phyloP scores from a whole-genome alignment of 2,797 vertebrate genomes.

The Arnoldichthys spilopterus region DNA sequence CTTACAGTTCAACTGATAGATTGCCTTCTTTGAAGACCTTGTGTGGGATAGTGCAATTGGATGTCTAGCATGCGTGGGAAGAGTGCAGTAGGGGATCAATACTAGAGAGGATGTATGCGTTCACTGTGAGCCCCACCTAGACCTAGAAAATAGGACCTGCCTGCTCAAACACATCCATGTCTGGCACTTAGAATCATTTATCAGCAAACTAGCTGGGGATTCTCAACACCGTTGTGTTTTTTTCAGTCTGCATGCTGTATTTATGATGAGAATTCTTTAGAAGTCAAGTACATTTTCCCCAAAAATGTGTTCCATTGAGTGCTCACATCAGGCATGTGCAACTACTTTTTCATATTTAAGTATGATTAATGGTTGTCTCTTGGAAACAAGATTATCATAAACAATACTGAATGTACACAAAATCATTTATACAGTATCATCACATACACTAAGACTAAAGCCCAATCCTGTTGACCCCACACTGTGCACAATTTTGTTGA shows the following conservation, averaged over 20 bases:
- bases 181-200: background rate
- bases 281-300: background rate
- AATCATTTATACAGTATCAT: too few relatives aligned
- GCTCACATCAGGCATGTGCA: background rate
- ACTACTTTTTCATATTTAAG: background rate
- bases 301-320: background rate
- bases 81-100: constrained; percentile 5
- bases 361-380: background rate
- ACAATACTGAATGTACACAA: background rate
- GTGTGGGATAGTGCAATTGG: constrained; percentile 19
- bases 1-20: constrained; percentile 11
- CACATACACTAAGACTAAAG: too few relatives aligned
- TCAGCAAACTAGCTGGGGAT: background rate
- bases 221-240: background rate
- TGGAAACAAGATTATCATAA: background rate
- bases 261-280: background rate
- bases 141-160: background rate
- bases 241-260: background rate
- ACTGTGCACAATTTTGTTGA: too few relatives aligned
- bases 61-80: constrained; percentile 15
- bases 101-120: constrained; percentile 12
- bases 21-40: background rate
- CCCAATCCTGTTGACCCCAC: too few relatives aligned
- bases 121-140: background rate
- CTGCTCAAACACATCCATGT: background rate